Evolutionary conservation across 1,140 invertebrate species (phyloP).

Genomic region (Mya arenaria): DNA sequence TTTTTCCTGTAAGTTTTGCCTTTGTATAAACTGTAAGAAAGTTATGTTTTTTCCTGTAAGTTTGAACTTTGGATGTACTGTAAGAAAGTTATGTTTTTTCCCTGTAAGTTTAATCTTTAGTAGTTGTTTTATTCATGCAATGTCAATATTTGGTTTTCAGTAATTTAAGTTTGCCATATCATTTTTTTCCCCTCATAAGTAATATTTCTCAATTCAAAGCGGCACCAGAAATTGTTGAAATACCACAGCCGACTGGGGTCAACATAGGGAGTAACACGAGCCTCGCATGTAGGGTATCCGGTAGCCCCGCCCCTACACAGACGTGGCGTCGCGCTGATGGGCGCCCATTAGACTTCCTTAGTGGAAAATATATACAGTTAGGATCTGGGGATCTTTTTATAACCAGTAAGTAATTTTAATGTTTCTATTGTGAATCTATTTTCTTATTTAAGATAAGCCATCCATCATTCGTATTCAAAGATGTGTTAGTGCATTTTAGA

Average conservation of each 20-base stretch:
- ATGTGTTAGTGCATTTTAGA: too few species aligned
- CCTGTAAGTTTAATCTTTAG: background rate
- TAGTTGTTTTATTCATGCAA: background rate
- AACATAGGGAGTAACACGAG: conserved; percentile 81
- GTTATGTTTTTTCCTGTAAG: background rate
- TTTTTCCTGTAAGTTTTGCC: background rate
- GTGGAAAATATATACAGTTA: conserved; percentile 64
- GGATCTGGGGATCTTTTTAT: conserved; percentile 68
- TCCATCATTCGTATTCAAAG: too few species aligned
- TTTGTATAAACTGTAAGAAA: too few species aligned
- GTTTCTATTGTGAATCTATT: too few species aligned
- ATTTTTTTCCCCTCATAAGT: background rate
- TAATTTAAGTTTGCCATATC: background rate
- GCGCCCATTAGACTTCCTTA: conserved; percentile 56
- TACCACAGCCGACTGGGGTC: conserved; percentile 76
- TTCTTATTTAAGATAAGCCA: too few species aligned
- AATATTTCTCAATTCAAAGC: conserved; percentile 70
- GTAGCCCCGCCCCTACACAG: conserved; percentile 77
- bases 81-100: background rate
- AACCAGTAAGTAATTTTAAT: conserved; percentile 63
- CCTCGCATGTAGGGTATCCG: conserved; percentile 76
- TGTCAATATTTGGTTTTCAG: background rate
- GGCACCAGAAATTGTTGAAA: conserved; percentile 75
- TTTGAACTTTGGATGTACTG: background rate
- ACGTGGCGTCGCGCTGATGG: conserved; percentile 78